Percentiles rank a stretch among this genome's conserved stretches.
These are phyloP conservation scores for Phaethon lepturus DNA, from an alignment of 2,113 vertebrate species.

Conservation along the genomic window DNA sequence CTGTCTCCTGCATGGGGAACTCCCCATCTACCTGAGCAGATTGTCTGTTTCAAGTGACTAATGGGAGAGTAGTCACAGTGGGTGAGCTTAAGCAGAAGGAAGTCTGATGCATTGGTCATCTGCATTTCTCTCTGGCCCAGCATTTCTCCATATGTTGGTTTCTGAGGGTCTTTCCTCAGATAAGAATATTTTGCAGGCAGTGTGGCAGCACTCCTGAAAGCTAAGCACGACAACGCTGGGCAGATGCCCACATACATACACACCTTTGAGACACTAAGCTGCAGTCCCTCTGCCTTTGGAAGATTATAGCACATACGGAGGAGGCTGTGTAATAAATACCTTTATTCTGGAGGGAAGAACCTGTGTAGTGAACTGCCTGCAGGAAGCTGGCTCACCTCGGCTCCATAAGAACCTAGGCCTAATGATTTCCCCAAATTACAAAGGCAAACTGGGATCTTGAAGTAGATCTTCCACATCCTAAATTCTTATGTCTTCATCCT, in stretches of 20 bases:
- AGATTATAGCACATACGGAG: accelerated
- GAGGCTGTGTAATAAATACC: neutral
- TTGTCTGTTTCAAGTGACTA: neutral
- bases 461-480: neutral
- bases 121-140: neutral
- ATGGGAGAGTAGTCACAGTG: neutral
- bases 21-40: neutral
- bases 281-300: neutral
- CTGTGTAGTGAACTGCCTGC: neutral
- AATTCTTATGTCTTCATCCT: neutral
- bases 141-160: neutral
- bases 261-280: neutral
- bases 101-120: neutral
- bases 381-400: neutral
- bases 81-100: neutral
- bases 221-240: neutral
- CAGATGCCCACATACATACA: neutral
- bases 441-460: neutral
- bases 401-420: neutral
- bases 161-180: neutral
- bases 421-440: neutral
- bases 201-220: neutral
- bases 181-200: neutral
- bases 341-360: neutral
- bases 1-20: neutral